phyloP scores from a whole-genome alignment of 2,113 vertebrate species.

The Peucedramus taeniatus region DNA sequence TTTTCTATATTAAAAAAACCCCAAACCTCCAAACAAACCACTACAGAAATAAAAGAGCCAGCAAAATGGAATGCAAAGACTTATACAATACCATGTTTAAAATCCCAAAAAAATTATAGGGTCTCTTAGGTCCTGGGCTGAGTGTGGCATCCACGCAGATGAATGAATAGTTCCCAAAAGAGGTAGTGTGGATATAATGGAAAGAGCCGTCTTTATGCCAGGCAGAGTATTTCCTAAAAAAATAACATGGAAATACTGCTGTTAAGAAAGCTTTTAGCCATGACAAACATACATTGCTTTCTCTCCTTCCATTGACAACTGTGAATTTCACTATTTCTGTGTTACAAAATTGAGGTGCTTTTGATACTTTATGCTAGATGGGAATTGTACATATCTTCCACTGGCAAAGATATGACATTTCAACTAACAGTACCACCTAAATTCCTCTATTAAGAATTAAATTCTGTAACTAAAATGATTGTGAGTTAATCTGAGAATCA shows the following conservation, averaged over 20 bases:
- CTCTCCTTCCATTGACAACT: not conserved
- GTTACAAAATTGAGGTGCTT: not conserved
- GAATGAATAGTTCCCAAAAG: slow-evolving; percentile 96
- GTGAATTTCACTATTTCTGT: not conserved
- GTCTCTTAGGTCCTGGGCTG: slow-evolving; percentile 90
- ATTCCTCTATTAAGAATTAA: not conserved
- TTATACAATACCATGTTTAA: slow-evolving; percentile 82
- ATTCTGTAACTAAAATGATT: not conserved
- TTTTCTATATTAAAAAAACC: not conserved
- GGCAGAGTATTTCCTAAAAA: slow-evolving; percentile 89
- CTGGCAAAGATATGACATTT: not conserved
- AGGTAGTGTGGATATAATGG: slow-evolving; percentile 86
- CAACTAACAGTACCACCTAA: not conserved
- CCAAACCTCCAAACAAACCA: not conserved
- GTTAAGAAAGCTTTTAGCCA: not conserved
- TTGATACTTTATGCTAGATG: not conserved
- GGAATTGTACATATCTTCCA: not conserved
- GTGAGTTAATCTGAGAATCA: not conserved
- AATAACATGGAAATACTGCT: slow-evolving; percentile 30
- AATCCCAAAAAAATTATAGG: slow-evolving; percentile 96
- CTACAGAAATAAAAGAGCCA: not conserved
- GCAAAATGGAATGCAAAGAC: not conserved
- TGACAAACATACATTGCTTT: not conserved
- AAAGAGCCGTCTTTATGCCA: slow-evolving; percentile 89
- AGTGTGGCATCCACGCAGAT: slow-evolving; percentile 91